Evolutionary conservation across 2,797 vertebrate genomes (phyloP), one percentile per base, ranked within the genome.

Genomic region (Chromis chromis): DNA sequence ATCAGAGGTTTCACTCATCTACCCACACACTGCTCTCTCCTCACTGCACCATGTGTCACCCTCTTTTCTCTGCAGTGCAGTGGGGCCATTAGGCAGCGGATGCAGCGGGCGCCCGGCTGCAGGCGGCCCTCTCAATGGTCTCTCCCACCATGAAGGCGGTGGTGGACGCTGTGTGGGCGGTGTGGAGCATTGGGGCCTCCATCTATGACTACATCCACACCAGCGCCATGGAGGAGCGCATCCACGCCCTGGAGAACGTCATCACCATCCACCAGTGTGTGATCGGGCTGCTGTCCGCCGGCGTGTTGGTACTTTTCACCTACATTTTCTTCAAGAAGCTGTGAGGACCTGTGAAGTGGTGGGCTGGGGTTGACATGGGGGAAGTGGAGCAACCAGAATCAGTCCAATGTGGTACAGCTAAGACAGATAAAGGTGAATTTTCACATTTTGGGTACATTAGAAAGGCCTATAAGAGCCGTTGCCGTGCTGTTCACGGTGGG

Each of bases 161-260:
- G 87, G 92, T 95, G 88, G 95, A 95, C 24, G 93, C 92, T 0
- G 74, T 94, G n/a, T 95, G 94, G 94, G 91, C 82, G 0, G 90
- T 94, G 76, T 95, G 94, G 95, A 95, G 94, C 86, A 93, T 95
- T 48, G 92, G 92, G 16, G 93, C 90, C 79, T 94, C 92, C 61
- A 88, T 95, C 72, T 95, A 95, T 81, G 95, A 95, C 88, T 95
- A 95, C 87, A 88, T 95, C 70, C 76, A 95, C 87, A 95, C 94
- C 76, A 94, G 76, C 24, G 94, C 93, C 79, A 95, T 95, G 94
- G 94, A 95, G 89, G 93, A 94, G 79, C 94, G 94, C 67, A 94
- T 95, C 85, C 92, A 94, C 65, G 78, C 91, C 17, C 88, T 95
- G 86, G 95, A 95, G 90, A 88, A 89, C 16, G 81, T 89, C 81